Percentiles rank a stretch among this genome's conserved stretches.
Conservation (phyloP, 2,888 invertebrate genomes). For the Adelognathus sp. region DNA sequence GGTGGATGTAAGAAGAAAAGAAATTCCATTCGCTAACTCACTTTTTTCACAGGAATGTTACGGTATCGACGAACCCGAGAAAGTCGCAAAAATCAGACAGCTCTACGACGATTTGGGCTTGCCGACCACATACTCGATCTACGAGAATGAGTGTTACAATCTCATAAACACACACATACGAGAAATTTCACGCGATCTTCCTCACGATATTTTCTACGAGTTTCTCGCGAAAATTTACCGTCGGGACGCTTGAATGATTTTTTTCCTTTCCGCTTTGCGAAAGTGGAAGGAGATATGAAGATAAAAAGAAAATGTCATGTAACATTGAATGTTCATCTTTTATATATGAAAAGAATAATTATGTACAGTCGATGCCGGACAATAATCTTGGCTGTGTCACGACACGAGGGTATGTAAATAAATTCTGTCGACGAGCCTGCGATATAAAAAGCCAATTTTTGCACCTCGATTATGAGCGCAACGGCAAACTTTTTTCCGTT, state of each 20-base stretch:
- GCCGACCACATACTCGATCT: constrained; percentile 89
- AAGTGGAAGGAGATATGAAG: background rate
- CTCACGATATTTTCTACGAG: constrained; percentile 91
- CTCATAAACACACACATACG: constrained; percentile 92
- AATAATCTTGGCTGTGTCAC: background rate
- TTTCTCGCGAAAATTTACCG: constrained; percentile 91
- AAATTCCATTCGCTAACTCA: too few relatives aligned
- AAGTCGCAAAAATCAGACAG: constrained; percentile 87
- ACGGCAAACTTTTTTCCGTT: background rate
- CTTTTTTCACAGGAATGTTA: constrained; percentile 87
- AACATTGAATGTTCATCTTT: constrained; percentile 28
- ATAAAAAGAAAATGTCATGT: constrained; percentile 7
- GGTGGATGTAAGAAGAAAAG: background rate
- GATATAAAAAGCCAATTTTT: constrained; percentile 14
- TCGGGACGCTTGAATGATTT: constrained; percentile 84
- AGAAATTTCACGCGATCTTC: constrained; percentile 91
- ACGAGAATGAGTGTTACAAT: constrained; percentile 92
- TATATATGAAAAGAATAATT: constrained; percentile 10
- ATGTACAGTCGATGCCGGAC: constrained; percentile 21
- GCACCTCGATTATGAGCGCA: background rate
- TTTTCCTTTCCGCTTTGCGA: too few relatives aligned
- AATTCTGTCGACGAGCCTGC: background rate
- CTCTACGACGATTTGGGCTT: constrained; percentile 90
- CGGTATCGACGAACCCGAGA: constrained; percentile 86
- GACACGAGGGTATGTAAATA: background rate